phyloP scores from a whole-genome alignment of 92 coral and sea anemone genomes.

The Micromussa lordhowensis region DNA sequence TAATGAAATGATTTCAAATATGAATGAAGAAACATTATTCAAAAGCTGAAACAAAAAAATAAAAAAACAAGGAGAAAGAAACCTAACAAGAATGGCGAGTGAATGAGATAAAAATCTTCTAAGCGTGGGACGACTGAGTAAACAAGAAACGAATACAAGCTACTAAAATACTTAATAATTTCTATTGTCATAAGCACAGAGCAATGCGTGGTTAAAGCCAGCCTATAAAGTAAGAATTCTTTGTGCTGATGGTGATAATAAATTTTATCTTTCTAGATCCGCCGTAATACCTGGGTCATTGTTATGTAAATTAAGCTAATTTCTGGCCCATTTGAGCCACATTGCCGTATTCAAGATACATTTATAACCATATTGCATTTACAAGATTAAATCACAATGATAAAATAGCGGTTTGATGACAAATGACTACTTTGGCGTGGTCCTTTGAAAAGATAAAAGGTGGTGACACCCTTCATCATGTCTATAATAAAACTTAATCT shows the following conservation, averaged over 20 bases:
- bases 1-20: background rate
- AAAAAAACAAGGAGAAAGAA: no score
- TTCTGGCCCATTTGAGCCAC: background rate
- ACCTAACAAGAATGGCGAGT: background rate
- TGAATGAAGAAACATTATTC: background rate
- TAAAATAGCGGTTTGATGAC: background rate
- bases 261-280: background rate
- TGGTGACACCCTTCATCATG: background rate
- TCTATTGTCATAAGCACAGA: background rate
- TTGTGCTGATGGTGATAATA: no score
- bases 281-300: background rate
- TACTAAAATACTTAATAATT: background rate
- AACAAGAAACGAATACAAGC: background rate
- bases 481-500: background rate
- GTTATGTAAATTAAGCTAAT: background rate
- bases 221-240: background rate
- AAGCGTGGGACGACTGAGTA: background rate
- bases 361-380: background rate
- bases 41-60: background rate
- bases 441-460: background rate
- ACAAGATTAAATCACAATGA: background rate
- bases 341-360: background rate
- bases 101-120: background rate
- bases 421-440: background rate
- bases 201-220: background rate